phyloP scores from a whole-genome alignment of 64 coral and sea anemone species.

The Catalaphyllia jardinei region DNA sequence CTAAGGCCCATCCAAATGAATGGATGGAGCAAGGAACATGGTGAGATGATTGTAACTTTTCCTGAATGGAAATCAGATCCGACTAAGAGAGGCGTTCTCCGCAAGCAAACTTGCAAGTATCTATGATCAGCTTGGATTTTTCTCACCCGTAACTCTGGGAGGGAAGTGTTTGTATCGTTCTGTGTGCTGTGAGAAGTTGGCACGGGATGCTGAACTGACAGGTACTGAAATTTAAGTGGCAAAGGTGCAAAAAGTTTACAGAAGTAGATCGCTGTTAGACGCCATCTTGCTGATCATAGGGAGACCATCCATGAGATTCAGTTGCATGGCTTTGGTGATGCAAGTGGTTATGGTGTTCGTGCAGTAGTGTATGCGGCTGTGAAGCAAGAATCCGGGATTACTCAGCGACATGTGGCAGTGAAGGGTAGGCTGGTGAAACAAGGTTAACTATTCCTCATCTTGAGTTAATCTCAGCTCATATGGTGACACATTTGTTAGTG shows the following conservation, averaged over 20 bases:
- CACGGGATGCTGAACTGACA: no score
- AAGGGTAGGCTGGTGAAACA: not conserved
- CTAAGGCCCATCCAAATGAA: no score
- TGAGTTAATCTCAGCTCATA: not conserved
- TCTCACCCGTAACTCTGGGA: no score
- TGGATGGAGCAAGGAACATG: no score
- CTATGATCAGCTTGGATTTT: no score
- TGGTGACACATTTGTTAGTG: not conserved
- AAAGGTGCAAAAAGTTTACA: constrained; percentile 9
- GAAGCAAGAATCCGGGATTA: not conserved
- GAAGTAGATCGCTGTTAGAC: not conserved
- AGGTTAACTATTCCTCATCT: not conserved
- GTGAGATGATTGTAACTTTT: no score
- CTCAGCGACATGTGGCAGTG: not conserved
- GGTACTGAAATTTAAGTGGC: constrained; percentile 9
- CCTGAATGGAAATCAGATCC: no score
- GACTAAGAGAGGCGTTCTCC: no score
- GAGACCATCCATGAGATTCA: constrained; percentile 7
- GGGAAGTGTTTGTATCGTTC: no score
- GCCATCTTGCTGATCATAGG: not conserved
- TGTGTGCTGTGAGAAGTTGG: no score
- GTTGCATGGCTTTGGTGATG: constrained; percentile 3
- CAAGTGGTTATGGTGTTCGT: not conserved
- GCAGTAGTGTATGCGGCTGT: not conserved
- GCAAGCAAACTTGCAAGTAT: no score